A percentile compares a stretch with the other conserved stretches of the same genome.
Evolutionary conservation across 1,140 invertebrate genomes (phyloP).

Genomic region (Heliconius hewitsoni): DNA sequence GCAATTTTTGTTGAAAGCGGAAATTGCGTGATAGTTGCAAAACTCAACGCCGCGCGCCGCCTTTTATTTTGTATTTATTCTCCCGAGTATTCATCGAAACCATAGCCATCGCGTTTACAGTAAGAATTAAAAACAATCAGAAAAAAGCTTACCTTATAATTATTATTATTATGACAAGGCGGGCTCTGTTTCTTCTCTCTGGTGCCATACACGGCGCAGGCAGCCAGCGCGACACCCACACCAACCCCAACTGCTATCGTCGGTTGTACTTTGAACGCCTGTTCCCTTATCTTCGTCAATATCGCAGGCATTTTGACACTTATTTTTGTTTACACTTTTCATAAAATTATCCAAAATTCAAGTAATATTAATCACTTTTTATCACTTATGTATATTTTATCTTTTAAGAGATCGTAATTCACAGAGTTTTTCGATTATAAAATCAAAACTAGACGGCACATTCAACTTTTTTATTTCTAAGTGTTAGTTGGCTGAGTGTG

Average conservation of each 20-base stretch:
- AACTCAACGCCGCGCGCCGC: too few species aligned
- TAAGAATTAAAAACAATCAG: too few species aligned
- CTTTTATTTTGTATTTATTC: too few species aligned
- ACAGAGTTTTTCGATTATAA: slow-evolving; percentile 41
- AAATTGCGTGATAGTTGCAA: too few species aligned
- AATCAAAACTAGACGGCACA: slow-evolving; percentile 30
- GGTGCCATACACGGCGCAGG: slow-evolving; percentile 72
- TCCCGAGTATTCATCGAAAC: too few species aligned
- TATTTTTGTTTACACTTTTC: not conserved
- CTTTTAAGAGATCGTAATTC: slow-evolving; percentile 41
- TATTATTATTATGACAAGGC: slow-evolving; percentile 73
- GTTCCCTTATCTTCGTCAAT: slow-evolving; percentile 70
- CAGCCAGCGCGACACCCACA: slow-evolving; percentile 69
- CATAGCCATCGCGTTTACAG: too few species aligned
- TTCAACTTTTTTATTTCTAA: slow-evolving; percentile 31
- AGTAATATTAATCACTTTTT: not conserved
- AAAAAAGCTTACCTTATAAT: slow-evolving; percentile 65
- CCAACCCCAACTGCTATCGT: slow-evolving; percentile 82
- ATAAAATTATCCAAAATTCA: not conserved
- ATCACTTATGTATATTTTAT: slow-evolving; percentile 16
- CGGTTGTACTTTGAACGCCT: slow-evolving; percentile 79
- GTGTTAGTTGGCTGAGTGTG: slow-evolving; percentile 27
- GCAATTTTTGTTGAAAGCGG: too few species aligned
- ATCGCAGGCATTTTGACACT: slow-evolving; percentile 72
- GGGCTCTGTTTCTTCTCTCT: slow-evolving; percentile 69